Percentiles rank a stretch among this genome's conserved stretches.
These are phyloP conservation scores for Anastrepha ludens DNA, from an alignment of 1,140 invertebrate genomes.

Conservation along the genomic window DNA sequence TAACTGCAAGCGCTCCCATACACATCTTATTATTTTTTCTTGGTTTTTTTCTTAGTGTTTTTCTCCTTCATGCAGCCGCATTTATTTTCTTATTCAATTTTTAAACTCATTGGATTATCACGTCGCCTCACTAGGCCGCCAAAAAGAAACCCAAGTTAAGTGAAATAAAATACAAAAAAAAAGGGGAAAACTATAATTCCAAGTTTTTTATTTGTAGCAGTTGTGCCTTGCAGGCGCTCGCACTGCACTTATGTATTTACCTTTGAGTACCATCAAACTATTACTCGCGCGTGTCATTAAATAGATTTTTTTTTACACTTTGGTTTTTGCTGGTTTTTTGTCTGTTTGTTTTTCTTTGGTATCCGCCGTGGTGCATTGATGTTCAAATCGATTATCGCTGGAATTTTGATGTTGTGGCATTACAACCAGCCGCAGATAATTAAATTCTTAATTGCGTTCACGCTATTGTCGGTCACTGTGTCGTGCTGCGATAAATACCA, in stretches of 20 bases:
- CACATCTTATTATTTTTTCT: neutral
- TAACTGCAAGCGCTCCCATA: neutral
- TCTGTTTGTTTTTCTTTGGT: neutral
- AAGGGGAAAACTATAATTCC: neutral
- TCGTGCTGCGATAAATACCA: neutral
- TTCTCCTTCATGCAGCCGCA: neutral
- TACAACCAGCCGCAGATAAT: neutral
- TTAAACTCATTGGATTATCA: neutral
- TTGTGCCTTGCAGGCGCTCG: neutral
- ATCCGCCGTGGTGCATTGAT: neutral
- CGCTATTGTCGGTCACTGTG: constrained; percentile 29
- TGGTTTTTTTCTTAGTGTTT: neutral
- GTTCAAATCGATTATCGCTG: constrained; percentile 2
- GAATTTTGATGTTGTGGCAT: neutral
- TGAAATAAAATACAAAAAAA: neutral
- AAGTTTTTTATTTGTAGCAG: neutral
- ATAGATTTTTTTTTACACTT: neutral
- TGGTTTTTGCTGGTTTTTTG: neutral
- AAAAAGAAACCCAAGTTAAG: neutral
- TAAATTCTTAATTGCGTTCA: constrained; percentile 49
- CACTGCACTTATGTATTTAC: neutral
- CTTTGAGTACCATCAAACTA: neutral
- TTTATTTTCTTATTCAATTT: neutral
- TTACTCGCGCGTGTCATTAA: constrained; percentile 25
- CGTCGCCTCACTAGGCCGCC: neutral